A percentile compares a stretch with the other conserved stretches of the same genome.
phyloP scores from a whole-genome alignment of 2,797 vertebrate species.

The Xenentodon cancila region DNA sequence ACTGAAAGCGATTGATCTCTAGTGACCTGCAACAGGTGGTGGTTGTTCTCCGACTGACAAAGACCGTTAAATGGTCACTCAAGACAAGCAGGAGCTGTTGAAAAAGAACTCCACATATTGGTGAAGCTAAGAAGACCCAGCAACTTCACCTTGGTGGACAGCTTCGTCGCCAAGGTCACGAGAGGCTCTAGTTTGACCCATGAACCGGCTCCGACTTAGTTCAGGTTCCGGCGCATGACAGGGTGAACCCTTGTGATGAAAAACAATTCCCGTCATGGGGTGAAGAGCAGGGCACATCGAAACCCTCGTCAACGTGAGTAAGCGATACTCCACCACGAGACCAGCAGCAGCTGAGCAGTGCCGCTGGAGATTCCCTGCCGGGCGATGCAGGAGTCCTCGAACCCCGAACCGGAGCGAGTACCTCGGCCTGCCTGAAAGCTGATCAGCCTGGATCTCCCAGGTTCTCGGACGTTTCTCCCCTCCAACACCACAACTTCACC shows the following conservation, averaged over 20 bases:
- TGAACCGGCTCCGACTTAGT: constrained; percentile 13
- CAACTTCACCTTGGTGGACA: constrained; percentile 1
- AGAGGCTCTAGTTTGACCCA: neutral
- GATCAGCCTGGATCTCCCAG: constrained; percentile 27
- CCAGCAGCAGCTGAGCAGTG: constrained; percentile 24
- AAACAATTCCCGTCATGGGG: constrained; percentile 39
- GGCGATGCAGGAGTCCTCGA: constrained; percentile 16
- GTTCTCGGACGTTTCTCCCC: neutral
- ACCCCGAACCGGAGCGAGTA: neutral
- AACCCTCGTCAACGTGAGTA: constrained; percentile 35
- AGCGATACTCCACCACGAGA: constrained; percentile 42
- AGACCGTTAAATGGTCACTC: too few relatives aligned
- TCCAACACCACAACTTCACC: neutral
- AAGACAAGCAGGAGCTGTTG: too few relatives aligned
- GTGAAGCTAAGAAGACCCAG: neutral
- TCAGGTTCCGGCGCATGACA: constrained; percentile 18
- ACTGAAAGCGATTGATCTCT: too few relatives aligned
- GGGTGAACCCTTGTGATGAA: constrained; percentile 35
- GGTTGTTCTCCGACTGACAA: too few relatives aligned
- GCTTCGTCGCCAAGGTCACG: constrained; percentile 4
- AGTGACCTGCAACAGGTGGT: too few relatives aligned
- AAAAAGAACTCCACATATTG: too few relatives aligned
- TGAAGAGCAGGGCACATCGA: constrained; percentile 2
- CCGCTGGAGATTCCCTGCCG: constrained; percentile 27
- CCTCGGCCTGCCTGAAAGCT: constrained; percentile 47